Conservation (phyloP, 2,797 vertebrate species). For the Lophotriccus pileatus region DNA sequence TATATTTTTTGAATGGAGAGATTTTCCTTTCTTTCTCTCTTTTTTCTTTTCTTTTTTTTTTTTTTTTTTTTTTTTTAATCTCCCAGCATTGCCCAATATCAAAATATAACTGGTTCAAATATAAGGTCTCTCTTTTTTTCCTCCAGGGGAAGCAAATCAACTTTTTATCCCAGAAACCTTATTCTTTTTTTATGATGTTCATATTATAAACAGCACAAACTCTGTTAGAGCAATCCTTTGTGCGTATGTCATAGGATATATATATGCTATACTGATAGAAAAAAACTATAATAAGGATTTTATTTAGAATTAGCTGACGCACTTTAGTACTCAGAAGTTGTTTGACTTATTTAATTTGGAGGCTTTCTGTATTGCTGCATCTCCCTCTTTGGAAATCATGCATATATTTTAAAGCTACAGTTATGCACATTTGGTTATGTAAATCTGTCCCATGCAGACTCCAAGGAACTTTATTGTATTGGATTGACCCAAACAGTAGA, state of each 20-base stretch:
- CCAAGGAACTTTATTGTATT: slow-evolving; percentile 71
- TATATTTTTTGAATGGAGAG: slow-evolving; percentile 37
- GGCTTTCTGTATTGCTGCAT: slow-evolving; percentile 65
- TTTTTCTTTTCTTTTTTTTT: background rate
- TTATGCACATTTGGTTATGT: slow-evolving; percentile 77
- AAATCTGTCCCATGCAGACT: slow-evolving; percentile 75
- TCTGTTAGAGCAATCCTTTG: slow-evolving; percentile 73
- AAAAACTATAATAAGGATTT: slow-evolving; percentile 74
- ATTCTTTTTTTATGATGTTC: slow-evolving; percentile 81
- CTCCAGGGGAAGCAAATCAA: slow-evolving; percentile 74
- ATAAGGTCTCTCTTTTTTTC: slow-evolving; percentile 50
- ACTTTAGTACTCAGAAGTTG: slow-evolving; percentile 75
- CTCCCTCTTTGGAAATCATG: slow-evolving; percentile 72
- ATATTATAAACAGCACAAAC: slow-evolving; percentile 77
- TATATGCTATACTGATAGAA: slow-evolving; percentile 73
- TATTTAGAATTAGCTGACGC: slow-evolving; percentile 80
- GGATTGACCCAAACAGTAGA: slow-evolving; percentile 59
- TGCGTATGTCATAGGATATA: slow-evolving; percentile 71
- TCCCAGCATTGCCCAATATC: slow-evolving; percentile 60
- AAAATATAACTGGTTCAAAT: slow-evolving; percentile 70
- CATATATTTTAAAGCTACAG: slow-evolving; percentile 75
- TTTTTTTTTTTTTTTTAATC: background rate
- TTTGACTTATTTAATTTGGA: slow-evolving; percentile 79
- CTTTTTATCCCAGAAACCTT: slow-evolving; percentile 78
- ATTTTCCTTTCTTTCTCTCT: background rate